These are phyloP conservation scores for Mus pahari DNA, from an alignment of 2,113 vertebrate genomes.

Conservation along the genomic window DNA sequence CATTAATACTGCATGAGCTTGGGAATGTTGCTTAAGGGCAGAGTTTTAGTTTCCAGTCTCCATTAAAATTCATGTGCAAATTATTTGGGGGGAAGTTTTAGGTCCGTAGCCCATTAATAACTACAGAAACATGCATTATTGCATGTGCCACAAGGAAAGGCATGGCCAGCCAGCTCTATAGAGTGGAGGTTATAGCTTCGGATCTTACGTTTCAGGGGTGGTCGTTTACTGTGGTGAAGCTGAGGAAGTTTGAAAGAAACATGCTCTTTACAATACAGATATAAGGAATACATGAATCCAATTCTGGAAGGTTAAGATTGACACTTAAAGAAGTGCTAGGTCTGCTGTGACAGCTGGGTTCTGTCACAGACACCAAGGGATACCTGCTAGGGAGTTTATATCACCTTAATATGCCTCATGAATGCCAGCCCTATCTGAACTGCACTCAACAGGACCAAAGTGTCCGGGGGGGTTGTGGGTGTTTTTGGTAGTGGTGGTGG, in stretches of 20 bases:
- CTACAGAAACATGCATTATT: background rate
- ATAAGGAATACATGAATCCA: background rate
- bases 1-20: slow-evolving; percentile 65
- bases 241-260: background rate
- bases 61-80: slow-evolving; percentile 63
- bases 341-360: slow-evolving; percentile 27
- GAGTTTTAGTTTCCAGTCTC: slow-evolving; percentile 24
- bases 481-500: background rate
- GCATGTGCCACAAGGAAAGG: rapidly evolving
- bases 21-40: slow-evolving; percentile 12
- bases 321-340: background rate
- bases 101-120: background rate
- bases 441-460: background rate
- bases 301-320: background rate
- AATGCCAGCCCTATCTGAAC: background rate
- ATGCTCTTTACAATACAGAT: background rate
- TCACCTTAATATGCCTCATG: background rate
- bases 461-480: background rate
- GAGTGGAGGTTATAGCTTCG: background rate
- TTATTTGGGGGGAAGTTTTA: slow-evolving; percentile 24
- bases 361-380: background rate
- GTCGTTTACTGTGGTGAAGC: background rate
- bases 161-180: too few relatives aligned
- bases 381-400: background rate
- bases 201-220: background rate